phyloP scores from a whole-genome alignment of 2,888 invertebrate species.

The Diloba caeruleocephala region DNA sequence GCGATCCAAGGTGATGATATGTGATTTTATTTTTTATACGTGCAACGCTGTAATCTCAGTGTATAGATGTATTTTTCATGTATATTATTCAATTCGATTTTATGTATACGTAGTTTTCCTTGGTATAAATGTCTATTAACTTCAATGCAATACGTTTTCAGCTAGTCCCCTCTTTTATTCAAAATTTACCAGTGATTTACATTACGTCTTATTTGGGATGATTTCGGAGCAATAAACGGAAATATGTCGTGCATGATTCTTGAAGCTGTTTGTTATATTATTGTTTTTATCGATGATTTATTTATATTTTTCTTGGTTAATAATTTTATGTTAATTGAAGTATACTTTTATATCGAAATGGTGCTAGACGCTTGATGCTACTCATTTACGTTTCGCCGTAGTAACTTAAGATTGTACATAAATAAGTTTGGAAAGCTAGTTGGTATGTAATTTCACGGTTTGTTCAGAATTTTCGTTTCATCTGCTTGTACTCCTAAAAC shows the following conservation, averaged over 20 bases:
- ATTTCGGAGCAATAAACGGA: conserved; percentile 54
- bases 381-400: conserved; percentile 78
- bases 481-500: conserved; percentile 70
- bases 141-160: conserved; percentile 79
- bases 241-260: conserved; percentile 56
- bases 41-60: conserved; percentile 81
- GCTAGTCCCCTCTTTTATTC: conserved; percentile 81
- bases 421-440: conserved; percentile 60
- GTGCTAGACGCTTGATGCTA: conserved; percentile 86
- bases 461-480: conserved; percentile 55
- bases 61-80: conserved; percentile 75
- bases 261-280: conserved; percentile 71
- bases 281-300: conserved; percentile 72
- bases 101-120: conserved; percentile 76
- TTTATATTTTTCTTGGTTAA: conserved; percentile 79
- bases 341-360: conserved; percentile 86
- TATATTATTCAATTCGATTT: conserved; percentile 73
- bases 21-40: conserved; percentile 83
- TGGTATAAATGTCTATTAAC: conserved; percentile 73
- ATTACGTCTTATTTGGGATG: conserved; percentile 57
- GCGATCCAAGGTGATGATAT: conserved; percentile 70
- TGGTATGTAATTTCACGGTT: conserved; percentile 52
- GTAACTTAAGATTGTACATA: conserved; percentile 75
- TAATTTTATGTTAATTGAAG: conserved; percentile 84
- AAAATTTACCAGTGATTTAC: conserved; percentile 77